Evolutionary conservation across 2,888 invertebrate genomes (phyloP).

Genomic region (Tubulanus polymorphus): DNA sequence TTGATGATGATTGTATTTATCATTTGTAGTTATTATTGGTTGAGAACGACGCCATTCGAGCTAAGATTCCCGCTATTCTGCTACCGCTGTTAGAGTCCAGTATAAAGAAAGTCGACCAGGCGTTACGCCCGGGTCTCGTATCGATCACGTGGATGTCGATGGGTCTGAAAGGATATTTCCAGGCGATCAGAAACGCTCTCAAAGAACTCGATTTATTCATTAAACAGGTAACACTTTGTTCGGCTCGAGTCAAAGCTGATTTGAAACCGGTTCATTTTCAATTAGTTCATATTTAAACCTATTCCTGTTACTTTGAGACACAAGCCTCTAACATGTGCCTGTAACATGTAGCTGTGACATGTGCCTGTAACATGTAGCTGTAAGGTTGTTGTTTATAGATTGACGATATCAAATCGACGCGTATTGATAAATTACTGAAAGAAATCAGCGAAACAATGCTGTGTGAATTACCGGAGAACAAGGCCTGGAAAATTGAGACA

Average conservation of each 20-base stretch:
- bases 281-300: background rate
- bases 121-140: conserved; percentile 72
- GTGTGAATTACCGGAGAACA: conserved; percentile 41
- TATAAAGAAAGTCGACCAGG: conserved; percentile 63
- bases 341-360: background rate
- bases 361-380: background rate
- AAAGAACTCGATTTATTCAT: conserved; percentile 60
- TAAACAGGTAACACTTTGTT: conserved; percentile 30
- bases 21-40: conserved; percentile 30
- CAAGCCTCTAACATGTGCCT: background rate
- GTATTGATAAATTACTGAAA: conserved; percentile 67
- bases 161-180: conserved; percentile 65
- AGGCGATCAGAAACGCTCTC: conserved; percentile 59
- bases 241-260: background rate
- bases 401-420: conserved; percentile 70
- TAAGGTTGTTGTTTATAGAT: conserved; percentile 54
- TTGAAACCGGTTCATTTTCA: background rate
- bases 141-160: conserved; percentile 79
- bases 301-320: background rate
- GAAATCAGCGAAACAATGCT: conserved; percentile 63
- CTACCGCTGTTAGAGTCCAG: conserved; percentile 65
- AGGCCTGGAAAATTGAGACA: conserved; percentile 62
- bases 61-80: conserved; percentile 65
- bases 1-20: no score
- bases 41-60: conserved; percentile 40